phyloP scores from a whole-genome alignment of 1,140 invertebrate genomes.

The Procambarus clarkii region DNA sequence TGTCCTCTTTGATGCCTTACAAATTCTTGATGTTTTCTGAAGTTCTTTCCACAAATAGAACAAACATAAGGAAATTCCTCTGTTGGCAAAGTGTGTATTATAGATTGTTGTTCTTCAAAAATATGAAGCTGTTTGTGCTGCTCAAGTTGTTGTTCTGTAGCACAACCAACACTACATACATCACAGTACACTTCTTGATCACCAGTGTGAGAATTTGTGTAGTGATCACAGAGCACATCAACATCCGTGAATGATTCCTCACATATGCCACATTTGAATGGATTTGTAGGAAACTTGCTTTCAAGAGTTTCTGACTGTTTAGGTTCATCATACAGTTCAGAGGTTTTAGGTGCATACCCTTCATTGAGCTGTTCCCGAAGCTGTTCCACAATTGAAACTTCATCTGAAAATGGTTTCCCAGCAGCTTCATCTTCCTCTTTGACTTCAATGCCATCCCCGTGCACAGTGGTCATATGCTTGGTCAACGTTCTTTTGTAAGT shows the following conservation, averaged over 20 bases:
- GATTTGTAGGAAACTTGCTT: constrained; percentile 67
- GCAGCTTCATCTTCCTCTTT: constrained; percentile 48
- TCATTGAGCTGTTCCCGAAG: constrained; percentile 72
- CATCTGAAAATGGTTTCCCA: constrained; percentile 32
- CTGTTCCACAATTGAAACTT: constrained; percentile 66
- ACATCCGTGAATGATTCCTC: constrained; percentile 71
- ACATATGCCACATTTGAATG: constrained; percentile 72
- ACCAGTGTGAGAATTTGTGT: constrained; percentile 68
- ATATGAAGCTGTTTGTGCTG: constrained; percentile 69
- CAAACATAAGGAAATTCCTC: constrained; percentile 69
- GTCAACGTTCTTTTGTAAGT: constrained; percentile 62
- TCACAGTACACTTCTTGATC: constrained; percentile 70
- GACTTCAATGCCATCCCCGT: constrained; percentile 41
- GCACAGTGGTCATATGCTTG: constrained; percentile 67
- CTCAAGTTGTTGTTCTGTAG: constrained; percentile 67
- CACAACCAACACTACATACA: constrained; percentile 70
- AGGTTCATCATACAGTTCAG: constrained; percentile 71
- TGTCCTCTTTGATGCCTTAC: constrained; percentile 78
- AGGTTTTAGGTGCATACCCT: constrained; percentile 71
- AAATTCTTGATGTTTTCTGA: constrained; percentile 79
- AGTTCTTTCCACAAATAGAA: constrained; percentile 85
- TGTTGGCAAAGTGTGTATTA: constrained; percentile 68
- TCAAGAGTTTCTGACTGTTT: constrained; percentile 69
- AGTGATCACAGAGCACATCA: constrained; percentile 70
- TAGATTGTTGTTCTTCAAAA: constrained; percentile 66